A percentile compares a stretch with the other conserved stretches of the same genome.
Conservation (phyloP, 2,113 vertebrate species). For the Pandion haliaetus region DNA sequence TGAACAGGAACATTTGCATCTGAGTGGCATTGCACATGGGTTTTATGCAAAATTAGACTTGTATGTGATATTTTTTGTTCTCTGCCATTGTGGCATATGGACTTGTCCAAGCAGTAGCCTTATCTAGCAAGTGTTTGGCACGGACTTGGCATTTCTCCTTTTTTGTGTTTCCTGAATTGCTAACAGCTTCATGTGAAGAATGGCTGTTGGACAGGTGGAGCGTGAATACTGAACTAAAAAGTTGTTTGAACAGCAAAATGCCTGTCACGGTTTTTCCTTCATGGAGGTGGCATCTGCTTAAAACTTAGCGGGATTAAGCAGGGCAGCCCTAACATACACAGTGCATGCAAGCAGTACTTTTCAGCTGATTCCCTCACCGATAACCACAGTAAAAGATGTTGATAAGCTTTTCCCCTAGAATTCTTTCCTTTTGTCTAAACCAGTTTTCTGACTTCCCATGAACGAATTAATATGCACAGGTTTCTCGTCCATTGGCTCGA, state of each 20-base stretch:
- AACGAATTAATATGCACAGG: neutral
- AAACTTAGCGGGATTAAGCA: neutral
- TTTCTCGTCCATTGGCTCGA: neutral
- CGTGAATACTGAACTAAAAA: neutral
- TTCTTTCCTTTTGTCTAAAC: neutral
- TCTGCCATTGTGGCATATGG: neutral
- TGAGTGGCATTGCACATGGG: neutral
- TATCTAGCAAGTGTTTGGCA: neutral
- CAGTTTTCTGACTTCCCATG: neutral
- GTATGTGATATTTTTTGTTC: neutral
- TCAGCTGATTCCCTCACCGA: neutral
- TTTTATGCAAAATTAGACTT: neutral
- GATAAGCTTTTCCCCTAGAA: neutral
- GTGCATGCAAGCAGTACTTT: neutral
- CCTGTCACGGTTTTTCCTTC: neutral
- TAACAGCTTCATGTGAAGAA: neutral
- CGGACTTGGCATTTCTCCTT: neutral
- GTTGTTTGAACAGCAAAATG: neutral
- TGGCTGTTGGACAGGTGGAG: neutral
- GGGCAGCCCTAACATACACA: neutral
- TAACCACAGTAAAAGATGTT: neutral
- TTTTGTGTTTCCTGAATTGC: neutral
- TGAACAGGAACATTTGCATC: neutral
- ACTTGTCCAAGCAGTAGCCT: neutral
- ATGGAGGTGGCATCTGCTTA: neutral